Base-by-base conservation (phyloP, 2,888 invertebrate genomes). In the Silvanus unidentatus region DNA sequence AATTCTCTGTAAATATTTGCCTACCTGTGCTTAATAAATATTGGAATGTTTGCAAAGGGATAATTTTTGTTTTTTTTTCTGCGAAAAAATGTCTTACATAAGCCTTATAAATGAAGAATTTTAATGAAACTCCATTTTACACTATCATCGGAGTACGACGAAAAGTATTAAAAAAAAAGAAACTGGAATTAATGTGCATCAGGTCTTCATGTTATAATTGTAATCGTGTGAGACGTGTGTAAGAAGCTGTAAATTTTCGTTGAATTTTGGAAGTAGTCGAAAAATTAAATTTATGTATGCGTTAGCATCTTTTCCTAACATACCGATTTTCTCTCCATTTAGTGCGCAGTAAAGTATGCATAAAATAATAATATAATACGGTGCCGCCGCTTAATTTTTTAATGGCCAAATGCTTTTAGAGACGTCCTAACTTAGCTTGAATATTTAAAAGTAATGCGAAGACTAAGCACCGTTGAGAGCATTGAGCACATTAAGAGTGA, bases 321-420 rank as follows among this genome's bases (percentile, higher is more conserved):
- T 53, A 48, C 59, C 58, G 65, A 69, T 69, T 68, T 67, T 65
- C 65, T 64, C 63, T 59, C 69, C 70, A 68, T 69, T 69, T 68
- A 60, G 57, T 55, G 55, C 58, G 59, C 63, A 65, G 63, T 61
- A 69, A 68, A 69, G 68, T 68, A 66, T 66, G 69, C 71, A 71
- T 71, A 71, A 72, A 72, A 71, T 71, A 71, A 71, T 72, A 71
- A 70, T 71, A 68, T 69, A 69, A 71, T 68, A 65, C 66, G 59
- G 63, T 65, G 66, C 65, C 66, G 59, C 62, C 62, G 68, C 69
- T 71, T 72, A 72, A 72, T 72, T 78, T 78, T 77, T 78, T 78
- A 78, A 78, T 78, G 78, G 77, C 77, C 73, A 76, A 77, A 78
- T 78, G 78, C 78, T 78, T 78, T 78, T 77, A 78, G 76, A 76